These are phyloP conservation scores for Nannobrachium achirus DNA, from an alignment of 2,113 vertebrate genomes.

Conservation along the genomic window DNA sequence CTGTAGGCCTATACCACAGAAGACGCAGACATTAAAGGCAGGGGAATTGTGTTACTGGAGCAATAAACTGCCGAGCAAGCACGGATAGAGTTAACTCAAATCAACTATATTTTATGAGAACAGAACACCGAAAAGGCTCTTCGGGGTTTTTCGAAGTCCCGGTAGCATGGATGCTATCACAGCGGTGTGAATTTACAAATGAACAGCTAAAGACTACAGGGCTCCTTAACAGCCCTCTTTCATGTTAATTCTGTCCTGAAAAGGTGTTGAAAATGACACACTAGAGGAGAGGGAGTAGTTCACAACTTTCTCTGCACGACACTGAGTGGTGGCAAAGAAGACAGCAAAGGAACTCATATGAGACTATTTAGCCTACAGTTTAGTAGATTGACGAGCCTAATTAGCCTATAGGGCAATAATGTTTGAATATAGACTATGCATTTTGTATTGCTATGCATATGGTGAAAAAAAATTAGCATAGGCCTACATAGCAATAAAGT, in stretches of 20 bases:
- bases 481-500: no score
- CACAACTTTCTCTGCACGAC: slow-evolving; percentile 17
- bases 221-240: slow-evolving; percentile 8
- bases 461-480: no score
- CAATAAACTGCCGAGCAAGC: slow-evolving; percentile 34
- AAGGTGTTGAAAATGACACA: slow-evolving; percentile 20
- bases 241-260: not conserved
- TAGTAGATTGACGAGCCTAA: no score
- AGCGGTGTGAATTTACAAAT: not conserved
- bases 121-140: no score
- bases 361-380: no score
- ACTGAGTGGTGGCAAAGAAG: not conserved
- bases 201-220: not conserved
- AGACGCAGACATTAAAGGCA: slow-evolving; percentile 33
- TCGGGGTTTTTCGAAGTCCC: not conserved
- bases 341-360: no score
- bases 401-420: no score
- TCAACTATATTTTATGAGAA: no score
- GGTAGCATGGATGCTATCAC: not conserved
- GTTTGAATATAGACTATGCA: no score
- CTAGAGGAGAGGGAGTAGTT: slow-evolving; percentile 20
- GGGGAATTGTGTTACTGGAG: slow-evolving; percentile 24
- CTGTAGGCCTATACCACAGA: slow-evolving; percentile 20
- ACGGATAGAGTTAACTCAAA: not conserved
- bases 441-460: no score